A percentile compares a stretch with the other conserved stretches of the same genome.
Conservation (phyloP, 2,113 vertebrate genomes). For the Scolopax mira region DNA sequence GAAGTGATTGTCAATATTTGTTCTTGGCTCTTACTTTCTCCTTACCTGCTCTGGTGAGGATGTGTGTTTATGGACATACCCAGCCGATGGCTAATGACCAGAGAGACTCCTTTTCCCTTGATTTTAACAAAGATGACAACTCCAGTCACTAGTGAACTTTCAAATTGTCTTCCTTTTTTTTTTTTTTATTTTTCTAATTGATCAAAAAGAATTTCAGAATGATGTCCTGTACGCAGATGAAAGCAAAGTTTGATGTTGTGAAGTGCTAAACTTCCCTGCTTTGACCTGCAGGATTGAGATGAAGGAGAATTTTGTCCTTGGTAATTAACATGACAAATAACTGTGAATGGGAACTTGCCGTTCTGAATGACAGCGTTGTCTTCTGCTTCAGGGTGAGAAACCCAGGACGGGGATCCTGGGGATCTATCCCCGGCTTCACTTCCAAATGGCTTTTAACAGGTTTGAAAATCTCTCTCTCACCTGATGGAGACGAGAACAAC, state of each 20-base stretch:
- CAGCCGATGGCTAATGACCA: neutral
- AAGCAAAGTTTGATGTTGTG: constrained; percentile 43
- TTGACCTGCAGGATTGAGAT: constrained; percentile 2
- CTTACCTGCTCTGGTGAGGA: neutral
- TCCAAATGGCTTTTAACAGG: neutral
- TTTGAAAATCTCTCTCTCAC: neutral
- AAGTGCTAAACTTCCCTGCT: constrained; percentile 47
- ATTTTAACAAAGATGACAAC: constrained; percentile 41
- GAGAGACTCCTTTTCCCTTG: neutral
- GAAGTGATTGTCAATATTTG: constrained; percentile 55
- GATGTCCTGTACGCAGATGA: constrained; percentile 9
- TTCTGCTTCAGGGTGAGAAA: constrained; percentile 25
- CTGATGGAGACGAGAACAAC: neutral
- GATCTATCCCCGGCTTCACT: neutral
- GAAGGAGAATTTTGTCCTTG: constrained; percentile 52
- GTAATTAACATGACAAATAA: constrained; percentile 58
- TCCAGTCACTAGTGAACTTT: neutral
- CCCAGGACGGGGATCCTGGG: neutral
- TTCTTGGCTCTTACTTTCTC: neutral
- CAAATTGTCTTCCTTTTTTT: neutral
- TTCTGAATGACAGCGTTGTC: constrained; percentile 22
- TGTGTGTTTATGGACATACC: neutral
- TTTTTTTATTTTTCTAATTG: neutral
- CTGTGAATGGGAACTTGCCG: constrained; percentile 29
- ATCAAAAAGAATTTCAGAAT: constrained; percentile 46